A percentile compares a stretch with the other conserved stretches of the same genome.
Evolutionary conservation across 1,140 invertebrate genomes (phyloP).

Genomic region (Cherax destructor): DNA sequence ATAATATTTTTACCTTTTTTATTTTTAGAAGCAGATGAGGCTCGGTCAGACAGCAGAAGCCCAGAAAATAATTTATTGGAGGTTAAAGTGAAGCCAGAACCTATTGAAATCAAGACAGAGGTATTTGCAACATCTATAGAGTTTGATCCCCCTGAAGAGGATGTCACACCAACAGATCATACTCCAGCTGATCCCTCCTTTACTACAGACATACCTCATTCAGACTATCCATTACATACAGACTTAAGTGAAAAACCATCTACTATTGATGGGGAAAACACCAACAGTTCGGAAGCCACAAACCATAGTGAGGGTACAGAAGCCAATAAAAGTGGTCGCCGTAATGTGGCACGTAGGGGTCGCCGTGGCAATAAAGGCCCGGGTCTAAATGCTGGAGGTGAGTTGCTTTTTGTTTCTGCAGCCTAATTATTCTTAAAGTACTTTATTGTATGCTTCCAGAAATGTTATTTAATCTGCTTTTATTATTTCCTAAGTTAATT

Average conservation of each 20-base stretch:
- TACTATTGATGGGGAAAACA: constrained; percentile 25
- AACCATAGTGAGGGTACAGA: constrained; percentile 28
- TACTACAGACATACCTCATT: neutral
- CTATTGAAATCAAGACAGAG: neutral
- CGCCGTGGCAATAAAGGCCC: neutral
- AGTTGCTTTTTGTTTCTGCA: neutral
- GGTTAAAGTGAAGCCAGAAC: neutral
- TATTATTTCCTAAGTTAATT: too few species aligned
- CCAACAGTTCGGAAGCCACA: constrained; percentile 57
- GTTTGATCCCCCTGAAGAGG: constrained; percentile 28
- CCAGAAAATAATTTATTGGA: neutral
- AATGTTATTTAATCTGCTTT: too few species aligned
- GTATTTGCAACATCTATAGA: neutral
- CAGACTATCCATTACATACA: neutral
- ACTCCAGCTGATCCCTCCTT: constrained; percentile 10
- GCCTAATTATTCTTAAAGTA: too few species aligned
- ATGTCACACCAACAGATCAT: constrained; percentile 38
- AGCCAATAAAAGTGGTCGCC: neutral
- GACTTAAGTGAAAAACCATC: neutral
- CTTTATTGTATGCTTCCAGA: too few species aligned
- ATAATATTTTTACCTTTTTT: neutral
- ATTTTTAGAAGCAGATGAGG: neutral
- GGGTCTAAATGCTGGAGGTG: neutral
- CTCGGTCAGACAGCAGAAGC: neutral
- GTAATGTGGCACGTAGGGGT: constrained; percentile 45